These are phyloP conservation scores for Zhuqinia jingwanae DNA, from an alignment of 2,888 invertebrate genomes.

Conservation along the genomic window DNA sequence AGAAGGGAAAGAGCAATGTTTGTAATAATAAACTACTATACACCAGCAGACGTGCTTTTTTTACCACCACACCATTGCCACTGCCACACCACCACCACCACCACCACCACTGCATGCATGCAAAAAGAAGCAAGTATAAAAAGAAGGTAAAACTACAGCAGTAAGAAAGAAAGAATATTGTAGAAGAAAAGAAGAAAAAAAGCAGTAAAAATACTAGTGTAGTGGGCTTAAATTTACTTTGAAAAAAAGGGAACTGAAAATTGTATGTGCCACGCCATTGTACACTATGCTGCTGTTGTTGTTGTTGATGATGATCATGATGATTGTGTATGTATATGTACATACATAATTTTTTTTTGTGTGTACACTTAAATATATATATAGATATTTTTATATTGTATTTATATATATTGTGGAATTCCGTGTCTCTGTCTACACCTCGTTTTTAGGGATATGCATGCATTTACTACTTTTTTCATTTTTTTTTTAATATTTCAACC, in stretches of 20 bases:
- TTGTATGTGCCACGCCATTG: conserved; percentile 52
- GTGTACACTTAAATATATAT: background rate
- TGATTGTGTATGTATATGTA: background rate
- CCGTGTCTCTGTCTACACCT: conserved; percentile 51
- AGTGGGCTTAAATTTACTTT: conserved; percentile 24
- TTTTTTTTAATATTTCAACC: conserved; percentile 38
- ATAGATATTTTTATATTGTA: background rate
- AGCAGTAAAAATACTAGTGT: conserved; percentile 45
- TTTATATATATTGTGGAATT: conserved; percentile 17
- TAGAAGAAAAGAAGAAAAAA: conserved; percentile 5
- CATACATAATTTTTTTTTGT: background rate
- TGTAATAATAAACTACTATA: conserved; percentile 47
- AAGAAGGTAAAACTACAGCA: conserved; percentile 51
- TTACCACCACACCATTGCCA: conserved; percentile 50
- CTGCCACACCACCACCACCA: background rate
- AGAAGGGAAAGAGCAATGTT: conserved; percentile 45
- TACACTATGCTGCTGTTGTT: background rate
- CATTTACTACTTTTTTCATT: conserved; percentile 51
- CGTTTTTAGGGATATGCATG: conserved; percentile 15
- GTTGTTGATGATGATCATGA: no score
- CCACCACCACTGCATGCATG: conserved; percentile 52
- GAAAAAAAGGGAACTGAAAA: conserved; percentile 26
- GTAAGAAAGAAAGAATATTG: conserved; percentile 17
- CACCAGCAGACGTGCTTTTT: conserved; percentile 39
- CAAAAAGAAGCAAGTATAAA: conserved; percentile 43